phyloP scores from a whole-genome alignment of 2,113 vertebrate genomes.

The Acrocephalus kingi region DNA sequence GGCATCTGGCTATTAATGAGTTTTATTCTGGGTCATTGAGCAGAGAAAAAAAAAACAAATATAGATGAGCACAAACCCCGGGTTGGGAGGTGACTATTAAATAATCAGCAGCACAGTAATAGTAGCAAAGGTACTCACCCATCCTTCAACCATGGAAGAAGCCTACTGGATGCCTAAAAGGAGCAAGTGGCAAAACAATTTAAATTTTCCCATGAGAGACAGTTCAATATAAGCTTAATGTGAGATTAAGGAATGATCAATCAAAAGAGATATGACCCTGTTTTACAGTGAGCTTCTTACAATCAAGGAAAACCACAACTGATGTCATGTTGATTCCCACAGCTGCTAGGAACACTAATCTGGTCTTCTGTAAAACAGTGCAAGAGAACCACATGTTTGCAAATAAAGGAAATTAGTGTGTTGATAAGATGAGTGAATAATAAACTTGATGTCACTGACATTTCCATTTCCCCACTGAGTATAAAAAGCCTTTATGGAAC shows the following conservation, averaged over 20 bases:
- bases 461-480: neutral
- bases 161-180: neutral
- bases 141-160: neutral
- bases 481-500: neutral
- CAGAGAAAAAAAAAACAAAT: conserved; percentile 11
- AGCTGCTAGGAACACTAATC: neutral
- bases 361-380: neutral
- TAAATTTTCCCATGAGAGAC: neutral
- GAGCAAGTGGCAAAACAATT: neutral
- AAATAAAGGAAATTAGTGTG: conserved; percentile 10
- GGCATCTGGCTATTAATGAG: neutral
- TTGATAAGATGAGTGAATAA: neutral
- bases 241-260: neutral
- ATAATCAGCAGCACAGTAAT: neutral
- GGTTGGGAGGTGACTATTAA: neutral
- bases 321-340: neutral
- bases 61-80: neutral
- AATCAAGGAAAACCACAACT: neutral
- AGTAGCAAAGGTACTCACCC: neutral
- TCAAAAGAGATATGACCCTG: neutral
- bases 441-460: neutral
- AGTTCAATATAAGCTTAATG: neutral
- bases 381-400: neutral
- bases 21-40: neutral
- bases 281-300: neutral